phyloP scores from a whole-genome alignment of 2,797 vertebrate species.

The Phataginus tetradactyla region DNA sequence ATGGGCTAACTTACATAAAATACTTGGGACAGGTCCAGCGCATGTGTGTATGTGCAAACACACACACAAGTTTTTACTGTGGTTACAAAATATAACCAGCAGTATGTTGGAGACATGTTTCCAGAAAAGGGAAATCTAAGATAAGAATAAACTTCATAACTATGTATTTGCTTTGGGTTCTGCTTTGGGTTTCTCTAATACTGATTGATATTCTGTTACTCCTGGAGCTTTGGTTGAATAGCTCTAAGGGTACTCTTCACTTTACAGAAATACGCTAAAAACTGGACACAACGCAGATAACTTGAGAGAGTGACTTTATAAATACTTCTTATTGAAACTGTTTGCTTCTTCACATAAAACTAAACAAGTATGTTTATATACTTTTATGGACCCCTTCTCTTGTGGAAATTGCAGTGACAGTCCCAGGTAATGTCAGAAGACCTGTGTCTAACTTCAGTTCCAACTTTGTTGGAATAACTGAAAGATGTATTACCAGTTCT shows the following conservation, averaged over 20 bases:
- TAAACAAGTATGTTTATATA: slow-evolving; percentile 8
- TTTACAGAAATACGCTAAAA: slow-evolving; percentile 41
- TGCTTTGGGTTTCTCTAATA: slow-evolving; percentile 33
- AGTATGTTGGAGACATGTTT: background rate
- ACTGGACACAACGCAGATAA: slow-evolving; percentile 19
- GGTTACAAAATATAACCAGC: slow-evolving; percentile 34
- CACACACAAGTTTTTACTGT: background rate
- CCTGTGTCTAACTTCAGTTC: slow-evolving; percentile 26
- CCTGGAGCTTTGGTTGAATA: slow-evolving; percentile 14
- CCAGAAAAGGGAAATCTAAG: slow-evolving; percentile 9
- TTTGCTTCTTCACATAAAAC: slow-evolving; percentile 54
- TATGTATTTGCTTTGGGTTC: background rate
- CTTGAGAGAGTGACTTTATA: background rate
- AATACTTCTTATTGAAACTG: background rate
- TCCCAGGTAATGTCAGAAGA: slow-evolving; percentile 31
- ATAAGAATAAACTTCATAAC: background rate
- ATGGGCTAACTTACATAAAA: slow-evolving; percentile 37
- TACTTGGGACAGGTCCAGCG: background rate
- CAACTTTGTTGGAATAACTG: background rate
- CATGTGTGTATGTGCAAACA: background rate
- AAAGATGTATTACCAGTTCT: slow-evolving; percentile 21
- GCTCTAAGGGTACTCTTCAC: slow-evolving; percentile 17
- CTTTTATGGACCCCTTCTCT: background rate
- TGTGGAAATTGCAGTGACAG: slow-evolving; percentile 34
- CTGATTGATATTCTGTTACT: background rate